Evolutionary conservation across 2,888 invertebrate genomes (phyloP), one percentile per base, ranked within the genome.

Genomic region (Cheilosia impressa): DNA sequence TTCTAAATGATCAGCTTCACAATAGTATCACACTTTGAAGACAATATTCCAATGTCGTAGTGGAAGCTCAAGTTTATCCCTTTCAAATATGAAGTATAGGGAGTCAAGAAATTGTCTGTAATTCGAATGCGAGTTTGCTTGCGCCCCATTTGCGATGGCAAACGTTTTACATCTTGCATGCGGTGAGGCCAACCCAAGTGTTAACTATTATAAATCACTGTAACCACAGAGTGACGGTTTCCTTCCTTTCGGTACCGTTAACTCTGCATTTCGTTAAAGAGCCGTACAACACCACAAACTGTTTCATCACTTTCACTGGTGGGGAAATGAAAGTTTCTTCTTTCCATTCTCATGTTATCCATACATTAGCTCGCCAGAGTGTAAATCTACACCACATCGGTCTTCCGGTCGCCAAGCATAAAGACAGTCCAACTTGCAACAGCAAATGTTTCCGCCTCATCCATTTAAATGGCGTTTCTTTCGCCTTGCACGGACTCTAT

Each of bases 381-480:
- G 75, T 66, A 76, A 71, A 75, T 80, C 84, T 45, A 85, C 80
- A 85, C 80, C 85, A 80, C 80, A 85, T 85, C 75, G 72, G 55
- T 80, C 63, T 80, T 85, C 80, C 85, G 85, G 85, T 81, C 76
- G 80, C 76, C 80, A 66, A 57, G 65, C 68, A 75, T 71, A 76
- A 60, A 76, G 72, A 65, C 62, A 80, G 72, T 71, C 71, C 76
- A 76, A 80, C 80, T 85, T 84, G 75, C 47, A 65, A 60, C 57
- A 75, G 57, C 79, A 85, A 80, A 85, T 85, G 81, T 77, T 81
- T 85, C 81, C 85, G 80, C 80, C 85, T 81, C 76, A 80, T 76
- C 38, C 72, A 81, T 85, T 85, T 63, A 66, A 82, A 55, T 34
- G 63, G 27, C 22, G 10, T 41, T 50, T 27, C 22, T 17, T 47